phyloP scores from a whole-genome alignment of 2,113 vertebrate species.

The Mixornis gularis region DNA sequence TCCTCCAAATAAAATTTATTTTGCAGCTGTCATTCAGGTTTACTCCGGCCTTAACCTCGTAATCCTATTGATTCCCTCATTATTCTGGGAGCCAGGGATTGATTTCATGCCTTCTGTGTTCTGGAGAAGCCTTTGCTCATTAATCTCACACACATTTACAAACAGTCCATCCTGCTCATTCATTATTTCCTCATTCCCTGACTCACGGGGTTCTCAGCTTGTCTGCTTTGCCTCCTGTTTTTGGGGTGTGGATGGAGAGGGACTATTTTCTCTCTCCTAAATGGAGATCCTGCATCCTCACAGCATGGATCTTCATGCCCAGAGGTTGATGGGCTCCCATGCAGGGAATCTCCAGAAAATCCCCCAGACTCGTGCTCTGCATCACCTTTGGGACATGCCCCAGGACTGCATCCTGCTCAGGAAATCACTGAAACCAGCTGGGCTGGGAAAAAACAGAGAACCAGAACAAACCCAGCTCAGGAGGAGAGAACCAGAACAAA shows the following conservation, averaged over 20 bases:
- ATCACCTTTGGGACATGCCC: background rate
- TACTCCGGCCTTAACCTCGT: constrained; percentile 72
- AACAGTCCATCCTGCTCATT: background rate
- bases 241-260: background rate
- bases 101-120: constrained; percentile 52
- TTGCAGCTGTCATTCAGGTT: constrained; percentile 73
- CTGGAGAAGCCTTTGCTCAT: constrained; percentile 47
- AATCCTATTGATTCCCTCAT: constrained; percentile 74
- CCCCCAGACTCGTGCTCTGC: accelerated
- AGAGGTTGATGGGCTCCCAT: background rate
- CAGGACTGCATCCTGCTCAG: accelerated
- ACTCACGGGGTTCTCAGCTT: background rate
- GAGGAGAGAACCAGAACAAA: background rate
- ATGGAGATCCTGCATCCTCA: background rate
- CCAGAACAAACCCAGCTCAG: background rate
- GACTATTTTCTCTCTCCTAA: accelerated
- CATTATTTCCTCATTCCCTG: constrained; percentile 41
- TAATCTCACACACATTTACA: constrained; percentile 36
- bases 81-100: constrained; percentile 33
- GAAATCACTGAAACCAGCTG: background rate
- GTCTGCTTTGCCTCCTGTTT: background rate
- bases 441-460: background rate
- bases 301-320: accelerated
- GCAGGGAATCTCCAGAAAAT: background rate
- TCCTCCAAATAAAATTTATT: constrained; percentile 75